Conservation (phyloP, 1,140 invertebrate genomes). For the Plodia interpunctella region DNA sequence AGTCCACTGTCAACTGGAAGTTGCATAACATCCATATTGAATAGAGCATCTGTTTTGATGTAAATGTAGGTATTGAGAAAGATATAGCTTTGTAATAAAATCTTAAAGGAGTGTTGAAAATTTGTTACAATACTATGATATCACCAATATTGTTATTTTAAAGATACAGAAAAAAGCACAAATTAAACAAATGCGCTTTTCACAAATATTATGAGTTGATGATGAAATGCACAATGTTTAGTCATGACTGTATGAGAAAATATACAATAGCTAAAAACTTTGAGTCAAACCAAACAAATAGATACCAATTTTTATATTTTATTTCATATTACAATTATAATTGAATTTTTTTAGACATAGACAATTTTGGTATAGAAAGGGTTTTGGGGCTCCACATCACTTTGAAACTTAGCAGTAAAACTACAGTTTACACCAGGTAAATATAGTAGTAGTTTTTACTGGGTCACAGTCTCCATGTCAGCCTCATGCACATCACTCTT, state of each 20-base stretch:
- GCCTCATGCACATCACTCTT: constrained; percentile 40
- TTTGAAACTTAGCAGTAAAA: constrained; percentile 16
- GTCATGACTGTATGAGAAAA: neutral
- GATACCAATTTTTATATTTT: neutral
- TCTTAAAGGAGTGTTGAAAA: no score
- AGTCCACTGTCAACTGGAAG: constrained; percentile 1
- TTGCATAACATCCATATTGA: neutral
- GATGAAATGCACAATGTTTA: no score
- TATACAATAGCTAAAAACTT: neutral
- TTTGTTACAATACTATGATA: no score
- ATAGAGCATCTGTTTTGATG: no score
- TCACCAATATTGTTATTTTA: no score
- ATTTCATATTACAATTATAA: constrained; percentile 8
- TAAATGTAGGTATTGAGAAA: no score
- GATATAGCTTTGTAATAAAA: no score
- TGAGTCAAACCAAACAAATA: neutral
- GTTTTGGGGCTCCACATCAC: constrained; percentile 21
- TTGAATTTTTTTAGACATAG: constrained; percentile 20
- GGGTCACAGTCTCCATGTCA: constrained; percentile 38
- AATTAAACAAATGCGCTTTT: no score
- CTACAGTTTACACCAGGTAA: constrained; percentile 12
- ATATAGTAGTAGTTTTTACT: constrained; percentile 21
- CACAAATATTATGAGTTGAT: no score
- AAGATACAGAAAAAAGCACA: no score
- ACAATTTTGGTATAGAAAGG: constrained; percentile 25